Evolutionary conservation across 2,797 vertebrate species (phyloP).

Genomic region (Mormyrus hasselquistii): DNA sequence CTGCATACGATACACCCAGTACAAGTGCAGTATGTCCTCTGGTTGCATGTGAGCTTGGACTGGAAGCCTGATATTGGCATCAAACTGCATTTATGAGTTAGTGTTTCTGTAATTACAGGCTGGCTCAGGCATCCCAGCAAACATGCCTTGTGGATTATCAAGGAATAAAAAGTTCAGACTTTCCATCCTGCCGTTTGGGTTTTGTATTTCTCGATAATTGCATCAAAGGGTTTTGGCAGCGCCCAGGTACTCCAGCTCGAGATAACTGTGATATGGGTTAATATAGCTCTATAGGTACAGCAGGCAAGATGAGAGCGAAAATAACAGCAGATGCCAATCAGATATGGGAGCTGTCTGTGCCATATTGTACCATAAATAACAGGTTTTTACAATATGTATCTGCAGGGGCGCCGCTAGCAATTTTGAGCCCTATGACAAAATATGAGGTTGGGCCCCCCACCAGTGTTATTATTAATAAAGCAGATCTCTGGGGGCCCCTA

Average conservation of each 20-base stretch:
- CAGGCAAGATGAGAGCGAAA: neutral
- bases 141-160: neutral
- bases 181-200: neutral
- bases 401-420: neutral
- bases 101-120: neutral
- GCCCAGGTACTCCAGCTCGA: neutral
- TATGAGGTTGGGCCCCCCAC: too few species aligned
- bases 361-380: neutral
- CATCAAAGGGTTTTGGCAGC: neutral
- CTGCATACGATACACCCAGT: slow-evolving; percentile 21
- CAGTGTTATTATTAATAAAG: too few species aligned
- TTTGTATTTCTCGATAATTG: neutral
- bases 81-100: slow-evolving; percentile 9
- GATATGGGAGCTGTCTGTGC: neutral
- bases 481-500: too few species aligned
- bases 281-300: neutral
- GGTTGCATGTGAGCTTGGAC: slow-evolving; percentile 19
- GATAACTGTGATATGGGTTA: neutral
- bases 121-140: neutral
- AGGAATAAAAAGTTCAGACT: slow-evolving; percentile 10
- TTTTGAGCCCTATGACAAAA: too few species aligned
- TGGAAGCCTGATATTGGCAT: slow-evolving; percentile 22
- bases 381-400: neutral
- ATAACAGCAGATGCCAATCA: neutral
- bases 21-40: slow-evolving; percentile 20